These are phyloP conservation scores for Limnephilus rhombicus DNA, from an alignment of 2,888 invertebrate genomes.

Conservation along the genomic window DNA sequence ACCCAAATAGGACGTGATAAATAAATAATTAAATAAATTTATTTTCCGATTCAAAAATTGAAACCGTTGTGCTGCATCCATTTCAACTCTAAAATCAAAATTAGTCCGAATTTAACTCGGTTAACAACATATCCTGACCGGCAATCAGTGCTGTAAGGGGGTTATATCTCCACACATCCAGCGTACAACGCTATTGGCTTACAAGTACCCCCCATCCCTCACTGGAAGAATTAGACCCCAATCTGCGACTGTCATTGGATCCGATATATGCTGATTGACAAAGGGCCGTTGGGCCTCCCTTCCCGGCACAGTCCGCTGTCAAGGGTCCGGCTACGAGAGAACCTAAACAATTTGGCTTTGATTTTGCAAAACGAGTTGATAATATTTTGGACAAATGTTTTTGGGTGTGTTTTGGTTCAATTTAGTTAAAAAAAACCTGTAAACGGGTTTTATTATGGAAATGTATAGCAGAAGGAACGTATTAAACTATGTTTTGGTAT, in stretches of 20 bases:
- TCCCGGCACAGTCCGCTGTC: background rate
- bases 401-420: background rate
- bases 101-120: background rate
- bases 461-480: too few species aligned
- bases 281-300: conserved; percentile 27
- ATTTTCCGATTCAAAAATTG: background rate
- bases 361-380: background rate
- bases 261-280: conserved; percentile 54
- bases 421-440: background rate
- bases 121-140: background rate
- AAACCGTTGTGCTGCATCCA: background rate
- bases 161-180: background rate
- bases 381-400: background rate
- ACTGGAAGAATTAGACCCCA: conserved; percentile 40
- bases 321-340: background rate
- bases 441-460: background rate
- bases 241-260: conserved; percentile 57
- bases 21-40: too few species aligned
- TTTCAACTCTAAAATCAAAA: background rate
- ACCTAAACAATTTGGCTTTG: background rate
- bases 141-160: background rate
- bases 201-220: background rate
- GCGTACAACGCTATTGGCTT: background rate
- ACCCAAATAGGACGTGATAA: too few species aligned
- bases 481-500: too few species aligned